A percentile compares a stretch with the other conserved stretches of the same genome.
Evolutionary conservation across 2,113 vertebrate genomes (phyloP).

Genomic region (Ceyx margarethae): DNA sequence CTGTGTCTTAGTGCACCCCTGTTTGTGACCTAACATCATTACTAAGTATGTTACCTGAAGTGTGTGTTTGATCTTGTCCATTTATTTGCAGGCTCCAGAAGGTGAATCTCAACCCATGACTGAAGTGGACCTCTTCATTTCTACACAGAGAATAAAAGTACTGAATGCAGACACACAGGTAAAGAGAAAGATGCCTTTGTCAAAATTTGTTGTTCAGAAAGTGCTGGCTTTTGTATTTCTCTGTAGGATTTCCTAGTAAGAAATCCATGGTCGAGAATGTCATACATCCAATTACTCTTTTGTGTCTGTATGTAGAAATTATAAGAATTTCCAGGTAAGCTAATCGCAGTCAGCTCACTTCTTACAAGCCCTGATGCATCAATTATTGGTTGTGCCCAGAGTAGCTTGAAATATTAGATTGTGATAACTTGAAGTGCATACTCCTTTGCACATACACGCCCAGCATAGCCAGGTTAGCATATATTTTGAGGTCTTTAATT

Average conservation of each 20-base stretch:
- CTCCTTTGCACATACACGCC: neutral
- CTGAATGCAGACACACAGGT: conserved; percentile 97
- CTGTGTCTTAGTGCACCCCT: conserved; percentile 58
- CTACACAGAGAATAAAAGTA: conserved; percentile 97
- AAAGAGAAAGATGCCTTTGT: neutral
- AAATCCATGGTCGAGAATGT: neutral
- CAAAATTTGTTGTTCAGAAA: neutral
- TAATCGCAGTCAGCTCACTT: neutral
- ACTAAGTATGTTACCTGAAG: neutral
- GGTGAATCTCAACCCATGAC: conserved; percentile 92
- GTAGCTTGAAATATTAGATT: neutral
- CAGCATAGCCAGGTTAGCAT: neutral
- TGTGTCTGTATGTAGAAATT: neutral
- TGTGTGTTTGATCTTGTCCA: neutral
- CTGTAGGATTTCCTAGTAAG: neutral
- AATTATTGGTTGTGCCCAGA: neutral
- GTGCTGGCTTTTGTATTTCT: neutral
- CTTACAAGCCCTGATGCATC: fast-evolving
- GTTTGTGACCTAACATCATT: conserved; percentile 51
- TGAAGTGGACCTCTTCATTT: conserved; percentile 98
- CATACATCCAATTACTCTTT: neutral
- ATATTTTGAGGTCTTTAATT: neutral
- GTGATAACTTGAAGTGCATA: neutral
- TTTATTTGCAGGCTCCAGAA: conserved; percentile 84
- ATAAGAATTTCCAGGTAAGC: neutral